Evolutionary conservation across 2,888 invertebrate genomes (phyloP).

Genomic region (Lottia gigantea): DNA sequence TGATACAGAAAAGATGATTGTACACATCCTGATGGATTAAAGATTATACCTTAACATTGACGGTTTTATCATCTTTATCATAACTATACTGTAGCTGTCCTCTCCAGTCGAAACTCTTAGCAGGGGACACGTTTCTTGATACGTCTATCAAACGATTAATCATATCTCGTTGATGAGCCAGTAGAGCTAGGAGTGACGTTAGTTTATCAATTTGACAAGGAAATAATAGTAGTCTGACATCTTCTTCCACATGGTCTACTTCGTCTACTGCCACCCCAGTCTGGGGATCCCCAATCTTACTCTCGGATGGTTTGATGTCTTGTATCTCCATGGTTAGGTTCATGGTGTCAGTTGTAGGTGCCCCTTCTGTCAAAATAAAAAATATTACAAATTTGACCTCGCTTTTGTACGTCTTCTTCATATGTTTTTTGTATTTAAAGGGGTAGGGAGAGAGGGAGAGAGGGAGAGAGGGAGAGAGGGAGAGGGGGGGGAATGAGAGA

Average conservation of each 20-base stretch:
- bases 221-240: slow-evolving; percentile 57
- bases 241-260: slow-evolving; percentile 38
- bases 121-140: slow-evolving; percentile 33
- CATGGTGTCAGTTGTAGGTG: slow-evolving; percentile 50
- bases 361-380: neutral
- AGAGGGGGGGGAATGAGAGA: too few relatives aligned
- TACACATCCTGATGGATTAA: neutral
- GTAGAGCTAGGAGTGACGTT: slow-evolving; percentile 51
- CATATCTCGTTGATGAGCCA: slow-evolving; percentile 57
- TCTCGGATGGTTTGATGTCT: neutral
- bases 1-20: too few relatives aligned
- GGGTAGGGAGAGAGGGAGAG: too few relatives aligned
- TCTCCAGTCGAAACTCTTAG: slow-evolving; percentile 57
- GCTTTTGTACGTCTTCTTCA: too few relatives aligned
- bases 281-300: neutral
- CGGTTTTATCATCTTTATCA: slow-evolving; percentile 40
- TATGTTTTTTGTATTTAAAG: too few relatives aligned
- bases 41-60: slow-evolving; percentile 49
- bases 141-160: slow-evolving; percentile 41
- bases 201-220: slow-evolving; percentile 65
- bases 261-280: slow-evolving; percentile 30
- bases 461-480: too few relatives aligned
- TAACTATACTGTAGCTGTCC: slow-evolving; percentile 54
- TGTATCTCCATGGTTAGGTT: slow-evolving; percentile 36
- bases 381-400: too few relatives aligned